phyloP scores from a whole-genome alignment of 1,140 invertebrate genomes.

The Cataglyphis hispanica region DNA sequence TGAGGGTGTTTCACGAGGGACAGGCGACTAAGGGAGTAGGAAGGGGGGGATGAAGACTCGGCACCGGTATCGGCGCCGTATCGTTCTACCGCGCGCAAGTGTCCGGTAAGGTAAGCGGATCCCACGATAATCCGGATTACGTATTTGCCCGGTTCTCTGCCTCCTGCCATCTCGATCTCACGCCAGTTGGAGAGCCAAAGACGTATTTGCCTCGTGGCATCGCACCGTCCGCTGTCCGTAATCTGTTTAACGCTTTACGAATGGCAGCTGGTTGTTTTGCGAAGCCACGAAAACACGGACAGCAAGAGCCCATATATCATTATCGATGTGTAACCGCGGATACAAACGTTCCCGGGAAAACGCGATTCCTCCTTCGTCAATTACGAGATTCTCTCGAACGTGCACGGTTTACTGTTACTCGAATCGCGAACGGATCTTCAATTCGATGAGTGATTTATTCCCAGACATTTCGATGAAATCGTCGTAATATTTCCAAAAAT shows the following conservation, averaged over 20 bases:
- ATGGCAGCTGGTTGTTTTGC: conserved; percentile 51
- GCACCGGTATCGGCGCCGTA: conserved; percentile 79
- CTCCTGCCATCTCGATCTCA: conserved; percentile 83
- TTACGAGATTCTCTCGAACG: not conserved
- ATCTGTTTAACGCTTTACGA: conserved; percentile 77
- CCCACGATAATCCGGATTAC: conserved; percentile 86
- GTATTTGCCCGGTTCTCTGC: conserved; percentile 82
- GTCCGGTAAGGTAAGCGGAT: conserved; percentile 86
- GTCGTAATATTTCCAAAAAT: not conserved
- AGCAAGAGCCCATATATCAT: conserved; percentile 6
- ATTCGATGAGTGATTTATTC: conserved; percentile 21
- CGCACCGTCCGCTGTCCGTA: conserved; percentile 81
- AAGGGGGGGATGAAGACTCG: conserved; percentile 59
- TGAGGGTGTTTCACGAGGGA: not conserved
- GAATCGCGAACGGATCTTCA: not conserved
- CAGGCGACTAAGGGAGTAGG: conserved; percentile 24
- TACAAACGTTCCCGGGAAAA: not conserved
- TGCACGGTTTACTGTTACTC: not conserved
- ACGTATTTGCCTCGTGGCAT: conserved; percentile 82
- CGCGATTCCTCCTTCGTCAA: not conserved
- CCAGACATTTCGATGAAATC: not conserved
- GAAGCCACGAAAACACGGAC: conserved; percentile 43
- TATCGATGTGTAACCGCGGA: conserved; percentile 23
- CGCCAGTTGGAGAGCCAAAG: conserved; percentile 77
- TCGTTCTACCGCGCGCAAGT: conserved; percentile 82